A percentile compares a stretch with the other conserved stretches of the same genome.
Evolutionary conservation across 2,113 vertebrate genomes (phyloP).

Genomic region (Odontophorus gujanensis): DNA sequence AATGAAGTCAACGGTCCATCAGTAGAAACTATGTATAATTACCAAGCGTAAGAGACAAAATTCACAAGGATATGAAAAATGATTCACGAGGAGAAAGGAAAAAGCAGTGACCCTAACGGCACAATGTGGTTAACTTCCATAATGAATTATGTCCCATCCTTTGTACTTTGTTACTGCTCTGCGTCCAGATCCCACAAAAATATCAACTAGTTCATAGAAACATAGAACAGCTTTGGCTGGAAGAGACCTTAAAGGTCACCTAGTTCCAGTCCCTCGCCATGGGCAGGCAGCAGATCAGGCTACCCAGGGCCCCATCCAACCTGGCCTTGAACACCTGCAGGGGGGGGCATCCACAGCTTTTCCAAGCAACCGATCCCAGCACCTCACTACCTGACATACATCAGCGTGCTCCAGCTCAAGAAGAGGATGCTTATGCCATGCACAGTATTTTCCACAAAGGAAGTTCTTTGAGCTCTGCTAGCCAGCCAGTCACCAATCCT

Average conservation of each 20-base stretch:
- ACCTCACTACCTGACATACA: not conserved
- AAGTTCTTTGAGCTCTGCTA: not conserved
- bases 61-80: not conserved
- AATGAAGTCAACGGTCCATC: not conserved
- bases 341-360: too few species aligned
- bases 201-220: not conserved
- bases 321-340: too few species aligned
- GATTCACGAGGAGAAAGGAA: not conserved
- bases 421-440: not conserved
- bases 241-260: too few species aligned
- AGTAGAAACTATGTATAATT: not conserved
- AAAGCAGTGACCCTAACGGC: not conserved
- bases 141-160: not conserved
- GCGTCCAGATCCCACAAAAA: fast-evolving
- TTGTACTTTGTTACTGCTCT: not conserved
- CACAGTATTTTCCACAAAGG: not conserved
- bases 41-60: not conserved
- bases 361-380: not conserved
- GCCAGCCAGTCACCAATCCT: not conserved
- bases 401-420: not conserved
- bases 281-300: too few species aligned
- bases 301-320: too few species aligned
- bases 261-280: too few species aligned
- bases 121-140: not conserved
- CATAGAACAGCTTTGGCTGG: too few species aligned